These are phyloP conservation scores for Conus canariensis DNA, from an alignment of 2,888 invertebrate genomes.

Conservation along the genomic window DNA sequence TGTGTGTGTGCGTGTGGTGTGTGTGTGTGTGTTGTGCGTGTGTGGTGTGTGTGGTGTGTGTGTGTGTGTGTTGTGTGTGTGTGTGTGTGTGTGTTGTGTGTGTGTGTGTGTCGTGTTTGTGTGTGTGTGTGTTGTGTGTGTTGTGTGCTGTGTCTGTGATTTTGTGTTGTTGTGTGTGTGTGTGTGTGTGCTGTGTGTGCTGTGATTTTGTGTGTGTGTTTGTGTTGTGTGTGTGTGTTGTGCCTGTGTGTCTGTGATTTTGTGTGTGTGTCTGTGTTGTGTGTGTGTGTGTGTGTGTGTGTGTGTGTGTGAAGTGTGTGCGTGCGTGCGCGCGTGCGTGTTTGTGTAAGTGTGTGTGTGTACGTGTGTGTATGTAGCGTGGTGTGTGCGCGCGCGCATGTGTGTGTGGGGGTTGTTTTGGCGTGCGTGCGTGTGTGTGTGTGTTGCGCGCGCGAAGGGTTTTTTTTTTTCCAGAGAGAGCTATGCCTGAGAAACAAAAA, in stretches of 20 bases:
- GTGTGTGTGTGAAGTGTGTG: background rate
- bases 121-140: background rate
- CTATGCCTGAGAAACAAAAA: no score
- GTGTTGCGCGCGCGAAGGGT: no score
- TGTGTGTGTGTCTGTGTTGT: background rate
- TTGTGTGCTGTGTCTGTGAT: no score
- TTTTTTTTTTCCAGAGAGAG: no score
- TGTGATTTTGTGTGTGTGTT: background rate
- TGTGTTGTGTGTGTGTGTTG: background rate
- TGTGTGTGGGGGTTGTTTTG: no score
- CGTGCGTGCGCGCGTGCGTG: background rate
- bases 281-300: background rate
- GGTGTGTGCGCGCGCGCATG: no score
- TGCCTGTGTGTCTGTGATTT: no score
- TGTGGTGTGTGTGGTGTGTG: background rate
- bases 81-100: background rate
- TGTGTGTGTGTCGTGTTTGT: background rate
- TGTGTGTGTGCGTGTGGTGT: background rate
- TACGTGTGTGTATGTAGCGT: no score
- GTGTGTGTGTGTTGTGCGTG: background rate
- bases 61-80: background rate
- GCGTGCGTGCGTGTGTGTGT: no score
- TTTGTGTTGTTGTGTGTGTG: no score
- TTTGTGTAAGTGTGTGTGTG: slow-evolving; percentile 3
- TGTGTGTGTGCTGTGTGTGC: no score